Percentiles rank a stretch among this genome's conserved stretches.
phyloP scores from a whole-genome alignment of 2,113 vertebrate species.

The Jacana jacana region DNA sequence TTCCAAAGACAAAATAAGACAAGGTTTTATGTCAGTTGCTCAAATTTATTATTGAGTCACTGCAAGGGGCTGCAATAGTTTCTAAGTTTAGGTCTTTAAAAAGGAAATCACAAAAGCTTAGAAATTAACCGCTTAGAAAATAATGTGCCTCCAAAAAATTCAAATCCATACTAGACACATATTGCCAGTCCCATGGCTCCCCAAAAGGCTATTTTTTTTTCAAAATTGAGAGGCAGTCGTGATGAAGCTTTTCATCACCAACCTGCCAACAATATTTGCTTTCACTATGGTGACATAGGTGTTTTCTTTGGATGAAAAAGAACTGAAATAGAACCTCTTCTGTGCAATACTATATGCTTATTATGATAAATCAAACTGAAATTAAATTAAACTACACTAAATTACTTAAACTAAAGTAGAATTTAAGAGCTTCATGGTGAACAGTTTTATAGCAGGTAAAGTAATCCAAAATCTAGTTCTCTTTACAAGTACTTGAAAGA shows the following conservation, averaged over 20 bases:
- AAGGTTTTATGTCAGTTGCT: not conserved
- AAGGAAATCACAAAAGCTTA: not conserved
- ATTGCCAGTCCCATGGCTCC: not conserved
- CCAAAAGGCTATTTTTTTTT: not conserved
- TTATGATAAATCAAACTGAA: not conserved
- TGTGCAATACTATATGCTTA: not conserved
- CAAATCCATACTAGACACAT: not conserved
- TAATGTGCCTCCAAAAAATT: not conserved
- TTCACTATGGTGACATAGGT: not conserved
- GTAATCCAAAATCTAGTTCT: not conserved
- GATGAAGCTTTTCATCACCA: not conserved
- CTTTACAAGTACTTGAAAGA: not conserved
- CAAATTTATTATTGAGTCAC: accelerated
- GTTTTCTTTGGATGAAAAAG: not conserved
- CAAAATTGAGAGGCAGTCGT: not conserved
- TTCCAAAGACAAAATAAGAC: not conserved
- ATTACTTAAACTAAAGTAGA: not conserved
- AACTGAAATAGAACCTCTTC: not conserved
- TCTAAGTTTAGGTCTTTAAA: not conserved
- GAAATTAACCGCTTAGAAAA: not conserved
- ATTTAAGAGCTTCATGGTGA: not conserved
- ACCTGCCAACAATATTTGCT: not conserved
- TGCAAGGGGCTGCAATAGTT: not conserved
- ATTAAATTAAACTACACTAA: not conserved
- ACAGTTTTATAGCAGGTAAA: not conserved